Evolutionary conservation across 2,113 vertebrate species (phyloP).

Genomic region (Arizona elegans): DNA sequence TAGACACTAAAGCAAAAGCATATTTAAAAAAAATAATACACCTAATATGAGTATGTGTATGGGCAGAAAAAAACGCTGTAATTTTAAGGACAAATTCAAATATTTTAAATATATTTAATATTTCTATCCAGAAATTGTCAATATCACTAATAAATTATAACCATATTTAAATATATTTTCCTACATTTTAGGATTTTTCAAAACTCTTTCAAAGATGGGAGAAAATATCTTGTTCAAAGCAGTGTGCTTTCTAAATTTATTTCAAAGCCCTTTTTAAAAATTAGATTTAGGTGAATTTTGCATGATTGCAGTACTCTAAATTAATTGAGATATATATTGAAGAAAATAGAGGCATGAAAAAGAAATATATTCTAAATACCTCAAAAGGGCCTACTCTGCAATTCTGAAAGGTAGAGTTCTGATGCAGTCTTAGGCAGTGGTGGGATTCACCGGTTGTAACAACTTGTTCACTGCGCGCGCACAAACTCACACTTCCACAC

Average conservation of each 20-base stretch:
- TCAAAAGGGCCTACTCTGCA: background rate
- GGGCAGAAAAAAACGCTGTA: background rate
- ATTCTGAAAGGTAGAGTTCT: background rate
- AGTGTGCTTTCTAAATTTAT: background rate
- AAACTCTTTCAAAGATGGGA: background rate
- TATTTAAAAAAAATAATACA: background rate
- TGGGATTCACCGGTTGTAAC: no score
- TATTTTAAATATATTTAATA: background rate
- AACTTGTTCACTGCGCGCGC: no score
- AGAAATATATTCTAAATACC: background rate
- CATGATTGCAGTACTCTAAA: background rate
- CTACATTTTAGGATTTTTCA: background rate
- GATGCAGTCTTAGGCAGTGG: background rate
- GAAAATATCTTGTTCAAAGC: background rate
- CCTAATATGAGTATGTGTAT: background rate
- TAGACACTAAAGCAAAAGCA: background rate
- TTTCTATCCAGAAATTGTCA: background rate
- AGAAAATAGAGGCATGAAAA: background rate
- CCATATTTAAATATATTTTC: background rate
- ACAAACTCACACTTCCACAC: no score
- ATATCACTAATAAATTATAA: background rate
- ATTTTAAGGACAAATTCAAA: background rate
- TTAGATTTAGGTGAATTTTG: background rate
- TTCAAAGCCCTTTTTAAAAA: background rate
- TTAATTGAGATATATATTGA: background rate